Conservation (phyloP, 2,797 vertebrate species). For the Pagetopsis macropterus region DNA sequence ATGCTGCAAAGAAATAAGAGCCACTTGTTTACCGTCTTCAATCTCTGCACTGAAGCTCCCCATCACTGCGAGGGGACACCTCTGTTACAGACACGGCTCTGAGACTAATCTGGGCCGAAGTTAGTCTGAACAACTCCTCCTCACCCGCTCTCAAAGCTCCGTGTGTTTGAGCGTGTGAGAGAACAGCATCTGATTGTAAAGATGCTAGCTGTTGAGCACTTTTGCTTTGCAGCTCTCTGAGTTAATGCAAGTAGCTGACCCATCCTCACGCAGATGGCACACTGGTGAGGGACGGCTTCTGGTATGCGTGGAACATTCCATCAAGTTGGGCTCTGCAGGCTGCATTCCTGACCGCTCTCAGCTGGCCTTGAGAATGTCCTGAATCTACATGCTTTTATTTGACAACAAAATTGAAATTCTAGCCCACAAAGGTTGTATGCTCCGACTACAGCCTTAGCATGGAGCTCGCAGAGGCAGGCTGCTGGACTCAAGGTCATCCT, state of each 20-base stretch:
- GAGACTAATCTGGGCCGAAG: slow-evolving; percentile 50
- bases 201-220: slow-evolving; percentile 7
- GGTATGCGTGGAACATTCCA: slow-evolving; percentile 76
- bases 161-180: slow-evolving; percentile 25
- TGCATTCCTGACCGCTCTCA: slow-evolving; percentile 73
- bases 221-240: background rate
- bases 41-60: slow-evolving; percentile 7
- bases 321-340: slow-evolving; percentile 61
- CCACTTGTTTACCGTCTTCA: slow-evolving; percentile 61
- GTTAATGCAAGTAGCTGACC: slow-evolving; percentile 45
- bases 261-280: slow-evolving; percentile 81
- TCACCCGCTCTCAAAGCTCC: slow-evolving; percentile 33
- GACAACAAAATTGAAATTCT: slow-evolving; percentile 68
- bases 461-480: slow-evolving; percentile 44
- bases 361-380: slow-evolving; percentile 65
- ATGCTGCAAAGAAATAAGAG: slow-evolving; percentile 57
- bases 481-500: slow-evolving; percentile 61
- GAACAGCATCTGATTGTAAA: slow-evolving; percentile 21
- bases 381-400: slow-evolving; percentile 72
- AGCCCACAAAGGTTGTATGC: slow-evolving; percentile 36
- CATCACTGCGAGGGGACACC: slow-evolving; percentile 15
- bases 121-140: slow-evolving; percentile 42
- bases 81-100: slow-evolving; percentile 35
- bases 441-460: slow-evolving; percentile 56
- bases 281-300: slow-evolving; percentile 54